phyloP scores from a whole-genome alignment of 1,140 invertebrate genomes.

The Listronotus bonariensis region DNA sequence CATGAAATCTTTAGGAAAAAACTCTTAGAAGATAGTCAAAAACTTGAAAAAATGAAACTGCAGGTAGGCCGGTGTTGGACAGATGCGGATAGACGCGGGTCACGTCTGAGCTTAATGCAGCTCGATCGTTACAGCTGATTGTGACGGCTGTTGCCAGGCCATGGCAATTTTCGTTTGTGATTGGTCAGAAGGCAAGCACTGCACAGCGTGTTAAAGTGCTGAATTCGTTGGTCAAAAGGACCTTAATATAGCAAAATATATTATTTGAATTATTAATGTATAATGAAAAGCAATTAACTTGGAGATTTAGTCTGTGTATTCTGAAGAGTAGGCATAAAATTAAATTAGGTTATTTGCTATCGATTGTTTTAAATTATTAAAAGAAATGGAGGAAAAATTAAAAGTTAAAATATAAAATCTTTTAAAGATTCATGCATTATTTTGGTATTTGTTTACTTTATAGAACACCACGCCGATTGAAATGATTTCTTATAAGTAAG shows the following conservation, averaged over 20 bases:
- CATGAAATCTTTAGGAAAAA: constrained; percentile 10
- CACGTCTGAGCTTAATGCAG: constrained; percentile 31
- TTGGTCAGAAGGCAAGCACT: constrained; percentile 39
- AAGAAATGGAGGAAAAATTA: too few species aligned
- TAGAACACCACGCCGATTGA: too few species aligned
- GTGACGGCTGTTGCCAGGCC: constrained; percentile 54
- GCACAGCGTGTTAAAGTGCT: constrained; percentile 8
- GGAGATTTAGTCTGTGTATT: too few species aligned
- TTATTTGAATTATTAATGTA: too few species aligned
- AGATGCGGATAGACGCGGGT: constrained; percentile 10
- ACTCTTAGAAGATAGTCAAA: not conserved
- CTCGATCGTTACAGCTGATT: constrained; percentile 54
- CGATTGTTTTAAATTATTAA: too few species aligned
- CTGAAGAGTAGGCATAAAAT: too few species aligned
- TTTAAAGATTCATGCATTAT: too few species aligned
- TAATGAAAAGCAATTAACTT: too few species aligned
- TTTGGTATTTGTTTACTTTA: too few species aligned
- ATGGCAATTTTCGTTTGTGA: constrained; percentile 38
- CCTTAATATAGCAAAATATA: not conserved
- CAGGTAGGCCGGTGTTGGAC: constrained; percentile 23
- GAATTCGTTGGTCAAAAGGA: not conserved
- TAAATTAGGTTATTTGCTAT: too few species aligned
- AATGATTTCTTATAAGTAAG: too few species aligned
- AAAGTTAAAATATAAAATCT: too few species aligned
- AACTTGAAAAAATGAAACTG: constrained; percentile 2